Percentiles rank a stretch among this genome's conserved stretches.
These are phyloP conservation scores for Pangasius krempfi DNA, from an alignment of 2,797 vertebrate genomes.

Conservation along the genomic window DNA sequence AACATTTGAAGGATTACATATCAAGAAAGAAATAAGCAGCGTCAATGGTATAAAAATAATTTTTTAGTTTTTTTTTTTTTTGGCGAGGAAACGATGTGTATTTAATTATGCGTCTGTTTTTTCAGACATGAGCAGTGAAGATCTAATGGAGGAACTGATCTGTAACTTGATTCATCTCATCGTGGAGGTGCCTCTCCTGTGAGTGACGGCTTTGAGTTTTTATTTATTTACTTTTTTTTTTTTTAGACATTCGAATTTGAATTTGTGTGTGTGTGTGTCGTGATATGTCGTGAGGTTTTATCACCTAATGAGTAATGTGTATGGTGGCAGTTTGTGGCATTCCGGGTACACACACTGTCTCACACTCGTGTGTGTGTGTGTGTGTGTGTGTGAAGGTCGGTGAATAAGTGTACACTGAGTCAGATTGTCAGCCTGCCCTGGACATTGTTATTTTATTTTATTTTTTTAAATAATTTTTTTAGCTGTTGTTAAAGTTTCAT, in stretches of 20 bases:
- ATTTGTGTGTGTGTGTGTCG: conserved; percentile 15
- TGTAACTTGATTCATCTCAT: conserved; percentile 94
- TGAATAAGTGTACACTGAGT: conserved; percentile 40
- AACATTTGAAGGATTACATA: not conserved
- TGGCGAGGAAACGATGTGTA: no score
- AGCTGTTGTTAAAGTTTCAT: not conserved
- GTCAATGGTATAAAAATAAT: no score
- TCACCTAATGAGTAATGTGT: conserved; percentile 21
- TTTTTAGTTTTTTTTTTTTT: not conserved
- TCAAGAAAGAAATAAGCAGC: no score
- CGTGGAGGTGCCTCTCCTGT: conserved; percentile 87
- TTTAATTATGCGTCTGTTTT: conserved; percentile 15
- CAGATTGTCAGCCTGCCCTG: not conserved
- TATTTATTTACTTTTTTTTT: not conserved
- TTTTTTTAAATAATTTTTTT: not conserved
- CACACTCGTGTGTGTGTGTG: conserved; percentile 43
- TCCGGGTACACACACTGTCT: conserved; percentile 8
- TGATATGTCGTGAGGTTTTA: conserved; percentile 15
- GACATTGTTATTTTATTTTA: not conserved
- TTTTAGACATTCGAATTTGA: not conserved
- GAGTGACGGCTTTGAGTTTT: not conserved
- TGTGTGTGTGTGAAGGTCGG: conserved; percentile 50
- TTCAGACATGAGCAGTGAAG: conserved; percentile 81
- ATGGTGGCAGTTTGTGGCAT: conserved; percentile 11
- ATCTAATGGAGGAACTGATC: conserved; percentile 92